These are phyloP conservation scores for Agonopterix arenella DNA, from an alignment of 2,888 invertebrate genomes.

Conservation along the genomic window DNA sequence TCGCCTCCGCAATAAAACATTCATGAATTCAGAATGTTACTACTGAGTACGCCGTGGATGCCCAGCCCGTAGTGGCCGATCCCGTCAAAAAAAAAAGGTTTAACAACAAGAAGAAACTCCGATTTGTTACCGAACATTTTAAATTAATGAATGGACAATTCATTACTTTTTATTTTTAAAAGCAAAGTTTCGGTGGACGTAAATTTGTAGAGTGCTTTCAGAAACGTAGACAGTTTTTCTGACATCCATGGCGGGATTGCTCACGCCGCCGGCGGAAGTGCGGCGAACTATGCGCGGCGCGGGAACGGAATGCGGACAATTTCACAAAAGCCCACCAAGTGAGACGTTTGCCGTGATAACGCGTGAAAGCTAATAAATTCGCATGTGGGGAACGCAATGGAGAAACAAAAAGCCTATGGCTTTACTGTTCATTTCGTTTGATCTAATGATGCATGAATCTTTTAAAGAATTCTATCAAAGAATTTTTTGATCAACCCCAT, in stretches of 20 bases:
- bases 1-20: constrained; percentile 65
- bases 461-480: too few relatives aligned
- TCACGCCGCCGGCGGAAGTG: constrained; percentile 44
- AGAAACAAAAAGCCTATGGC: constrained; percentile 46
- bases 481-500: too few relatives aligned
- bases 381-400: constrained; percentile 45
- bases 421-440: constrained; percentile 12
- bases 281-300: constrained; percentile 50
- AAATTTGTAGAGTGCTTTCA: background rate
- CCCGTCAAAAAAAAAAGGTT: constrained; percentile 9
- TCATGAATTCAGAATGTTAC: constrained; percentile 65
- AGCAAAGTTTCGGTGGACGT: constrained; percentile 3
- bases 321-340: constrained; percentile 59
- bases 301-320: constrained; percentile 58
- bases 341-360: constrained; percentile 62
- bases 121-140: constrained; percentile 8
- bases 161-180: constrained; percentile 6
- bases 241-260: constrained; percentile 43
- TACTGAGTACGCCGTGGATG: constrained; percentile 47
- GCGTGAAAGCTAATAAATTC: constrained; percentile 63
- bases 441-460: constrained; percentile 3
- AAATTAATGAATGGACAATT: constrained; percentile 10
- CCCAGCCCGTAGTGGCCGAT: constrained; percentile 12
- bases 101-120: constrained; percentile 23
- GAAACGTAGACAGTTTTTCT: constrained; percentile 28